Evolutionary conservation across 2,113 vertebrate genomes (phyloP).

Genomic region (Gambusia holbrooki): DNA sequence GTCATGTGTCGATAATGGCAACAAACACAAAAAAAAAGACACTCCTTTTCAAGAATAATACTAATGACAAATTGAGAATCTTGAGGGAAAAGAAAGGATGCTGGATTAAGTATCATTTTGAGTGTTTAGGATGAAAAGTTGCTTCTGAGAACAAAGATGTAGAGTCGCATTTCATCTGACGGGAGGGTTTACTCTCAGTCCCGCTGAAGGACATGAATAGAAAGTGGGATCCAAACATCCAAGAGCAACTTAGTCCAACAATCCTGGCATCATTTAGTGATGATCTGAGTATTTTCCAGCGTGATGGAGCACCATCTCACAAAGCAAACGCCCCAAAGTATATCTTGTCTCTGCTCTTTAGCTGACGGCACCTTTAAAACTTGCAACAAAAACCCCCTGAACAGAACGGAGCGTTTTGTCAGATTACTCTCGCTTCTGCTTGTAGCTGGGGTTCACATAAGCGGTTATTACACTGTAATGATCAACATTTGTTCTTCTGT

Average conservation of each 20-base stretch:
- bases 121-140: no score
- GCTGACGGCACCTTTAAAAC: constrained; percentile 3
- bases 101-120: no score
- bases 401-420: neutral
- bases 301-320: neutral
- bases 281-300: neutral
- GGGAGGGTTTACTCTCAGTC: neutral
- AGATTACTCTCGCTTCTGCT: constrained; percentile 1
- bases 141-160: neutral
- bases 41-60: no score
- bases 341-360: neutral
- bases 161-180: neutral
- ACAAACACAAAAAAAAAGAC: no score
- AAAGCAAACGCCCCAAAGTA: neutral
- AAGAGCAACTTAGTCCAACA: neutral
- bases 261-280: neutral
- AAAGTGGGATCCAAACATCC: neutral
- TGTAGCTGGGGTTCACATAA: constrained; percentile 4
- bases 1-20: no score
- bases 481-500: constrained; percentile 28
- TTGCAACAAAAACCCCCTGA: neutral
- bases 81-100: no score
- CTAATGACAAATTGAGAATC: no score
- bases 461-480: constrained; percentile 17
- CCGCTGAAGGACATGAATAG: neutral